Evolutionary conservation across 2,888 invertebrate genomes (phyloP).

Genomic region (Cosmia trapezina): DNA sequence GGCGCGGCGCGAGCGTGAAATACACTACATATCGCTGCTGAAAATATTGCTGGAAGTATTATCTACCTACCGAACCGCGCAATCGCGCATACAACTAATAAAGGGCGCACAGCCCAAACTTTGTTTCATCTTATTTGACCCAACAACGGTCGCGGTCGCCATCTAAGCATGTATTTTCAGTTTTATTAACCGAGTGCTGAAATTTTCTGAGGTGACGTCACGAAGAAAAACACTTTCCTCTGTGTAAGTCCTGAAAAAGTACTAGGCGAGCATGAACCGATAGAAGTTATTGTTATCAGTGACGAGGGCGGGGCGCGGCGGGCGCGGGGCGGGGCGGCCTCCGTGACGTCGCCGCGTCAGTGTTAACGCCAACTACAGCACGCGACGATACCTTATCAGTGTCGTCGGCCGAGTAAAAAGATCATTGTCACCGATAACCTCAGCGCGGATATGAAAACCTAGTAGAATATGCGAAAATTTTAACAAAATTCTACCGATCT

Average conservation of each 20-base stretch:
- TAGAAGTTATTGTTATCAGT: constrained; percentile 85
- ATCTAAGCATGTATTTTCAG: constrained; percentile 16
- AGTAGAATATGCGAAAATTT: constrained; percentile 75
- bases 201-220: constrained; percentile 67
- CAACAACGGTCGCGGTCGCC: not conserved
- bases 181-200: constrained; percentile 25
- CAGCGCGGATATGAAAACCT: constrained; percentile 74
- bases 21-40: not conserved
- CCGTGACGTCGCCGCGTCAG: constrained; percentile 80
- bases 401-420: constrained; percentile 64
- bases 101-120: not conserved
- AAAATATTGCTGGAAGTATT: constrained; percentile 20
- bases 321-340: constrained; percentile 70
- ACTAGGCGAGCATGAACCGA: constrained; percentile 85
- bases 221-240: constrained; percentile 82
- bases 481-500: constrained; percentile 66
- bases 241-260: constrained; percentile 83
- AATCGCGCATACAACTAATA: not conserved
- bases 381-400: constrained; percentile 83
- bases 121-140: too few species aligned
- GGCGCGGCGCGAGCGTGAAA: not conserved
- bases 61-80: not conserved
- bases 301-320: constrained; percentile 68
- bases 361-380: constrained; percentile 74
- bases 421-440: constrained; percentile 70